Conservation (phyloP, 2,888 invertebrate species). For the Pimpla rufipes region DNA sequence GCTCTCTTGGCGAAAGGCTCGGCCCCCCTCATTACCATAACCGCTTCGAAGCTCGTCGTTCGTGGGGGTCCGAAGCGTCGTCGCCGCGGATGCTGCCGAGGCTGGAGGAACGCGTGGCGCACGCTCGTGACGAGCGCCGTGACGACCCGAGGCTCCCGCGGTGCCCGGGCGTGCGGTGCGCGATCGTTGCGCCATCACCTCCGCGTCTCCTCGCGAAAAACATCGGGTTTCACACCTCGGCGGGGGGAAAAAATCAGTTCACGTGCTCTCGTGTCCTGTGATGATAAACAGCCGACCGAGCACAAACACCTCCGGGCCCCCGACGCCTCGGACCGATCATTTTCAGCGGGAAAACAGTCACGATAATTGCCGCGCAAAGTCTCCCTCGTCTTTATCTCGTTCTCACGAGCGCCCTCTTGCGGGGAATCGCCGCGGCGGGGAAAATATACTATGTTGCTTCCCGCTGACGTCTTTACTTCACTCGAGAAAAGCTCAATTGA, state of each 20-base stretch:
- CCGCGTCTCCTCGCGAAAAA: constrained; percentile 66
- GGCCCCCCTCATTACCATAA: constrained; percentile 76
- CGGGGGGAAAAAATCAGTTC: constrained; percentile 42
- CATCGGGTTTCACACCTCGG: constrained; percentile 65
- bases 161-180: neutral
- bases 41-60: constrained; percentile 65
- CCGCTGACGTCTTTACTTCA: too few species aligned
- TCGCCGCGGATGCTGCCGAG: constrained; percentile 52
- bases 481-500: too few species aligned
- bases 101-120: constrained; percentile 14
- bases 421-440: neutral
- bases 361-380: constrained; percentile 21
- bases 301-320: constrained; percentile 48
- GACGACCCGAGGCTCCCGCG: constrained; percentile 71
- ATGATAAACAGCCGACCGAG: constrained; percentile 56
- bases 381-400: too few species aligned
- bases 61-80: constrained; percentile 24
- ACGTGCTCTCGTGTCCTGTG: constrained; percentile 55
- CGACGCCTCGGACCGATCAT: neutral
- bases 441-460: neutral
- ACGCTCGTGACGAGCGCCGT: constrained; percentile 65
- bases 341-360: constrained; percentile 21
- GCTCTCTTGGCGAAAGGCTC: constrained; percentile 57
- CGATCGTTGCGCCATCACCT: constrained; percentile 38
- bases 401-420: too few species aligned